Percentiles rank a stretch among this genome's conserved stretches.
phyloP scores from a whole-genome alignment of 2,113 vertebrate species.

The human region DNA sequence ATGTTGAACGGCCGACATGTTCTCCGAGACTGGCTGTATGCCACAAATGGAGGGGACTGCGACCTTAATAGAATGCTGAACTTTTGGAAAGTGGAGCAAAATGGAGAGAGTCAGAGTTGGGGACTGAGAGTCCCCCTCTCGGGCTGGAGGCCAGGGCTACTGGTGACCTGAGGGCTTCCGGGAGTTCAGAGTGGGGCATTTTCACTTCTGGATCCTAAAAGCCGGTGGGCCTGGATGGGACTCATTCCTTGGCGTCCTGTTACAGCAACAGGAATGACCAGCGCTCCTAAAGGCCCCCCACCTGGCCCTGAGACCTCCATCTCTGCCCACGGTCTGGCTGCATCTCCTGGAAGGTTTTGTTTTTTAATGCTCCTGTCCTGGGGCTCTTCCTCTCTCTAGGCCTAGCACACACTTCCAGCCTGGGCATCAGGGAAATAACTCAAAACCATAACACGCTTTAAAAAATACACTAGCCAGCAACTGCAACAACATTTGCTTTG shows the following conservation, averaged over 20 bases:
- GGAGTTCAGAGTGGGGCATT: background rate
- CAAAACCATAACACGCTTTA: background rate
- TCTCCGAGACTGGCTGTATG: slow-evolving; percentile 31
- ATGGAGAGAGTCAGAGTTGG: accelerated
- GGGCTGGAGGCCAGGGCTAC: background rate
- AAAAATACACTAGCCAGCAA: background rate
- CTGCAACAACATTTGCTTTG: background rate
- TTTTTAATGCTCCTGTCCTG: background rate
- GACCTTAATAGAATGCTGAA: slow-evolving; percentile 57
- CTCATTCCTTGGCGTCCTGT: background rate
- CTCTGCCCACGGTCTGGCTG: background rate
- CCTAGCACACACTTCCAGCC: background rate
- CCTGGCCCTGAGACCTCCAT: background rate
- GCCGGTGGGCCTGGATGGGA: background rate
- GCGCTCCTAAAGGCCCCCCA: background rate
- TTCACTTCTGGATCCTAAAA: background rate
- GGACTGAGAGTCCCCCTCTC: background rate
- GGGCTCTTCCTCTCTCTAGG: background rate
- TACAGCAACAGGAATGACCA: accelerated
- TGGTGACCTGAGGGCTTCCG: background rate
- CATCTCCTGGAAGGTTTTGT: background rate
- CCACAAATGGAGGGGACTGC: slow-evolving; percentile 46
- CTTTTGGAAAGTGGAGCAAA: background rate
- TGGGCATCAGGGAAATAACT: background rate
- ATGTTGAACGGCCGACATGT: slow-evolving; percentile 39